Conservation (phyloP, 2,888 invertebrate genomes). For the Griposia aprilina region DNA sequence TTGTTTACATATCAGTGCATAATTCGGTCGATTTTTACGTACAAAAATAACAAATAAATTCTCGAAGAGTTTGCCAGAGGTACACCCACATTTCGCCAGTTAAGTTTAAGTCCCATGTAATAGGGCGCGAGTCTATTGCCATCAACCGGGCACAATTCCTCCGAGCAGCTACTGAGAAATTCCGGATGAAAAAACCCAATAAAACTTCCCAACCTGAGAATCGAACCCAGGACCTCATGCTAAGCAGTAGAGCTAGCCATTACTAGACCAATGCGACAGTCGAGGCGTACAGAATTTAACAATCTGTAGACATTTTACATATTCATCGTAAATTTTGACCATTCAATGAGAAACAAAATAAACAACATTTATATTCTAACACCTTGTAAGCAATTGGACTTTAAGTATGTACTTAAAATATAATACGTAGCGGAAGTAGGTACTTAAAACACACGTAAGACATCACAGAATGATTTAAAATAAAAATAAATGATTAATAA, state of each 20-base stretch:
- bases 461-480: slow-evolving; percentile 34
- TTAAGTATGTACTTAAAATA: slow-evolving; percentile 5
- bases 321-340: neutral
- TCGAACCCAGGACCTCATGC: too few relatives aligned
- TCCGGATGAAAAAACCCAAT: too few relatives aligned
- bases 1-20: neutral
- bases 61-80: too few relatives aligned
- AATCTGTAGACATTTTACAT: neutral
- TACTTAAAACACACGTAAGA: slow-evolving; percentile 9
- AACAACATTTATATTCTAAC: neutral
- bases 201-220: too few relatives aligned
- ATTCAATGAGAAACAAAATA: too few relatives aligned
- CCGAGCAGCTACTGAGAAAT: too few relatives aligned
- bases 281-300: neutral
- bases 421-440: neutral
- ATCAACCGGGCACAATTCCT: too few relatives aligned
- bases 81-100: too few relatives aligned
- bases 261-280: too few relatives aligned
- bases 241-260: too few relatives aligned
- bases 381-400: slow-evolving; percentile 28
- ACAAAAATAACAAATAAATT: neutral
- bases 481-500: neutral
- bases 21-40: neutral
- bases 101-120: too few relatives aligned
- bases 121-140: too few relatives aligned